A percentile compares a stretch with the other conserved stretches of the same genome.
Evolutionary conservation across 2,888 invertebrate genomes (phyloP).

Genomic region (Urechis unicinctus): DNA sequence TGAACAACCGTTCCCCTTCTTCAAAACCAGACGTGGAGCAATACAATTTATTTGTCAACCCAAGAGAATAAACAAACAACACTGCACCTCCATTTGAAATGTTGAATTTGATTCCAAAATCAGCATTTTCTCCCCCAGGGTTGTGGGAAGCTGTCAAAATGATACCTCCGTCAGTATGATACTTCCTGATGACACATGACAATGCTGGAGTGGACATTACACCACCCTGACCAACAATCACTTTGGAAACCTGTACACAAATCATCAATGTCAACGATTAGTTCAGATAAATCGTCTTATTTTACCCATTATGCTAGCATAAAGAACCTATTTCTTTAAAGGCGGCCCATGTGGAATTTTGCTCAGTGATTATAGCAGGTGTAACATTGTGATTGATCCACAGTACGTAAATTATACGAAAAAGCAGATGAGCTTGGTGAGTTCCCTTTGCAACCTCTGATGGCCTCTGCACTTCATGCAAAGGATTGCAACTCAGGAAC

Average conservation of each 20-base stretch:
- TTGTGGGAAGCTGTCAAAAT: slow-evolving; percentile 98
- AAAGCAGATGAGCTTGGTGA: too few relatives aligned
- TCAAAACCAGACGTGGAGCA: too few relatives aligned
- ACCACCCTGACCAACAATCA: slow-evolving; percentile 88
- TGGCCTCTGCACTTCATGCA: too few relatives aligned
- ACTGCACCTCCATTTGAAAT: slow-evolving; percentile 78
- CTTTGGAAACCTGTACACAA: slow-evolving; percentile 64
- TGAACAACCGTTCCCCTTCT: too few relatives aligned
- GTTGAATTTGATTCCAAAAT: slow-evolving; percentile 99
- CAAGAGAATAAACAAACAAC: neutral
- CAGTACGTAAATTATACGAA: too few relatives aligned
- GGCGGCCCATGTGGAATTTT: too few relatives aligned
- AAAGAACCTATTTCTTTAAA: neutral
- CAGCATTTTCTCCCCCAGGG: slow-evolving; percentile 93
- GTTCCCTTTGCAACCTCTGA: too few relatives aligned
- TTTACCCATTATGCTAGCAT: too few relatives aligned
- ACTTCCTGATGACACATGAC: slow-evolving; percentile 85
- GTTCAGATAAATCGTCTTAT: neutral
- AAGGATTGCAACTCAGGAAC: too few relatives aligned
- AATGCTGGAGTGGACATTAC: slow-evolving; percentile 97
- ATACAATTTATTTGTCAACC: neutral
- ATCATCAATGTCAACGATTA: neutral
- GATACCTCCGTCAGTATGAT: slow-evolving; percentile 76
- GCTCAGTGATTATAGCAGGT: too few relatives aligned
- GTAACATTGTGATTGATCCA: too few relatives aligned